Conservation (phyloP, 2,888 invertebrate genomes). For the Amphipoea oculea region DNA sequence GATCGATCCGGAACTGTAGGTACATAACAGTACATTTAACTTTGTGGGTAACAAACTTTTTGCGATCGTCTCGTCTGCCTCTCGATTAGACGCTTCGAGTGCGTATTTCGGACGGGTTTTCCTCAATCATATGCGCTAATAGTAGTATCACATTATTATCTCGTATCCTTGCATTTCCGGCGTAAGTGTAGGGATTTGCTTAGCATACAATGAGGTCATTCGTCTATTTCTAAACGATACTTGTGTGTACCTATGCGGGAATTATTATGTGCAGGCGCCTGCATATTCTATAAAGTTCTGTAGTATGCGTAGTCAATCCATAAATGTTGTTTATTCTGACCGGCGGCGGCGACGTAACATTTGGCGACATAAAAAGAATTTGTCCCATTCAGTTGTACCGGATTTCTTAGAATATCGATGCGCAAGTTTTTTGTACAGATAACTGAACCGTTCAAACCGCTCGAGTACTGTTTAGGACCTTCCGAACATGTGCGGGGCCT, state of each 20-base stretch:
- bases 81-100: conserved; percentile 31
- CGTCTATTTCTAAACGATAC: conserved; percentile 18
- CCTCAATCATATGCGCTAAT: conserved; percentile 52
- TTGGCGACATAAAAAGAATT: conserved; percentile 44
- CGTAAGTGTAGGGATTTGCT: conserved; percentile 8
- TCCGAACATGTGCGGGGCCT: conserved; percentile 49
- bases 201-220: conserved; percentile 3
- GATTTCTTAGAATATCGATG: conserved; percentile 49
- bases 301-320: not conserved
- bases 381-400: conserved; percentile 38
- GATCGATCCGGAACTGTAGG: conserved; percentile 45
- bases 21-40: conserved; percentile 63
- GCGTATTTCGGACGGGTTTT: conserved; percentile 54
- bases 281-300: conserved; percentile 10
- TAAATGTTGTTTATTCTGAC: conserved; percentile 16
- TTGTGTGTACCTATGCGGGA: not conserved
- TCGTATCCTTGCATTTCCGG: conserved; percentile 57
- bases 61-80: conserved; percentile 45
- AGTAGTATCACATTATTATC: conserved; percentile 45
- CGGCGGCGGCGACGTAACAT: conserved; percentile 18
- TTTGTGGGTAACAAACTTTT: conserved; percentile 54
- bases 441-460: conserved; percentile 27
- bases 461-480: conserved; percentile 62
- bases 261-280: not conserved
- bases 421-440: conserved; percentile 46